phyloP scores from a whole-genome alignment of 2,797 vertebrate genomes.

The Ptychobarbus kaznakovi region DNA sequence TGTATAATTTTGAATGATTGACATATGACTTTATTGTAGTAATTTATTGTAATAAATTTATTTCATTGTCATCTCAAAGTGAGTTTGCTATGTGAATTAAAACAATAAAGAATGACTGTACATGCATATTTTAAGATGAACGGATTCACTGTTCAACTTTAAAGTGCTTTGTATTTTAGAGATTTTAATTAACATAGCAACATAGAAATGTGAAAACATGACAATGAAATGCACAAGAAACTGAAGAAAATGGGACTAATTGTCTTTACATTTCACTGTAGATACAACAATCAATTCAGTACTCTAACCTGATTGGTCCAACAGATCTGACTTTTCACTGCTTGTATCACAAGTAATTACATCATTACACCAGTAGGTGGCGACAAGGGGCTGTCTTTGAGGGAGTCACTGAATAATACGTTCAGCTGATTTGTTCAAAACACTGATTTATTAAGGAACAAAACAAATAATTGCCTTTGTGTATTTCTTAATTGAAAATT shows the following conservation, averaged over 20 bases:
- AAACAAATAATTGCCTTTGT: background rate
- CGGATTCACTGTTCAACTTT: background rate
- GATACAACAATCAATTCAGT: background rate
- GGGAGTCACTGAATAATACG: background rate
- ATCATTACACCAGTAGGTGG: background rate
- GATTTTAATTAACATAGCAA: background rate
- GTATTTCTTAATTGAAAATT: too few species aligned
- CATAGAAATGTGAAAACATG: background rate
- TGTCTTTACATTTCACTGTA: background rate
- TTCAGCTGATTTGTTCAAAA: background rate
- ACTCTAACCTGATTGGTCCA: background rate
- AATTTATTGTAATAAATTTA: background rate
- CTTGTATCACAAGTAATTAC: background rate
- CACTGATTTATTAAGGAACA: background rate
- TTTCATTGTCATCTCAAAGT: background rate
- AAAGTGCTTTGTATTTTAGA: background rate
- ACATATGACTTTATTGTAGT: background rate
- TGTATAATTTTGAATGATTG: background rate
- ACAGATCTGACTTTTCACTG: background rate
- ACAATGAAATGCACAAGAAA: background rate
- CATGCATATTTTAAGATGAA: background rate
- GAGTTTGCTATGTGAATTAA: background rate
- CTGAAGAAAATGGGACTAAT: background rate
- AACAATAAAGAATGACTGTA: background rate
- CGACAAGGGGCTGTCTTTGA: background rate